phyloP scores from a whole-genome alignment of 2,797 vertebrate species.

The Rhyacichthys aspro region DNA sequence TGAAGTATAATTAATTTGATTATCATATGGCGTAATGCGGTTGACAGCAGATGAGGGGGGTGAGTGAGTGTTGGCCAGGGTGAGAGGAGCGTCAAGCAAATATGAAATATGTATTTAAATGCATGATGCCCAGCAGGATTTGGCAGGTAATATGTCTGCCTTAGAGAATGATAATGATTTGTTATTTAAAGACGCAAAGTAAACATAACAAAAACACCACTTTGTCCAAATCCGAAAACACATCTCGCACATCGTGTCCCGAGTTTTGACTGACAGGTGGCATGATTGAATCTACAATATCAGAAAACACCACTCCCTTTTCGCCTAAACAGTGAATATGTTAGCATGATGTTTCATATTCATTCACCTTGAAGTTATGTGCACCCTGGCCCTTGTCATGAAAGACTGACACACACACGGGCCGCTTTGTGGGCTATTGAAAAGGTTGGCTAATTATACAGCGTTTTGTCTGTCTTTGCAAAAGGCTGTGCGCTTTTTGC shows the following conservation, averaged over 20 bases:
- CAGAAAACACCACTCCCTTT: conserved; percentile 64
- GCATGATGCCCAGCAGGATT: conserved; percentile 64
- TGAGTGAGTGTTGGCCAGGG: conserved; percentile 52
- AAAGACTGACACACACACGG: conserved; percentile 59
- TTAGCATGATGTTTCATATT: conserved; percentile 80
- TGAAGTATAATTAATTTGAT: conserved; percentile 87
- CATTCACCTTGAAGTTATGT: conserved; percentile 80
- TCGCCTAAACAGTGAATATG: conserved; percentile 72
- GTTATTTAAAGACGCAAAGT: conserved; percentile 66
- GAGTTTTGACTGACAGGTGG: conserved; percentile 76
- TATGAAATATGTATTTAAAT: conserved; percentile 81
- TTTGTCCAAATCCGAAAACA: conserved; percentile 53
- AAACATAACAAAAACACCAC: conserved; percentile 27
- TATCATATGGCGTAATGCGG: conserved; percentile 83
- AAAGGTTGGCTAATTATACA: conserved; percentile 74
- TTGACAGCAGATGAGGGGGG: conserved; percentile 78
- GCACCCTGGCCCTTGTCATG: conserved; percentile 64
- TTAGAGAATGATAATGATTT: conserved; percentile 70
- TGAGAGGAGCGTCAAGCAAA: conserved; percentile 51
- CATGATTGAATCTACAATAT: conserved; percentile 80
- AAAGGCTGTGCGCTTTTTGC: conserved; percentile 59
- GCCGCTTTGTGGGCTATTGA: conserved; percentile 57
- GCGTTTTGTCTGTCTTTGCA: conserved; percentile 72
- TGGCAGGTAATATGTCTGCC: conserved; percentile 78
- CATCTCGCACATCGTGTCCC: conserved; percentile 56